Evolutionary conservation across 2,797 vertebrate species (phyloP), one percentile per base, ranked within the genome.

Genomic region (Anguilla marmorata): DNA sequence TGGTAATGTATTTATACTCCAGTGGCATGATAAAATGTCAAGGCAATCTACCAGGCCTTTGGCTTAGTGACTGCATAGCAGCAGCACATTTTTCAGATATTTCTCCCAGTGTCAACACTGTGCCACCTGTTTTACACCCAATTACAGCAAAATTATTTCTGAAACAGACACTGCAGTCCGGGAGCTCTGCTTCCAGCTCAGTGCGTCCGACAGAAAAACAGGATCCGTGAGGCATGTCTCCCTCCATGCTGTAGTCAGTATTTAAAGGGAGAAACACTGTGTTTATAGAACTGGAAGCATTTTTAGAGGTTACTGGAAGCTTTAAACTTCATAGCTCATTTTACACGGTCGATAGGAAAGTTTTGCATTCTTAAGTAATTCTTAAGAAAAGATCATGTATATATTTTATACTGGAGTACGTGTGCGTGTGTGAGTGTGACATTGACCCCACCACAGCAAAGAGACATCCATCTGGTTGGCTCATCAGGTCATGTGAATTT

Each of bases 31-130:
- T 95, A 94, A 95, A 94, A 94, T 74, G 93, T 94, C 91, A 94
- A 93, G 95, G 93, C 95, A 93, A 95, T 93, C 94, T 87, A 87
- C 85, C 91, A 88, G 91, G 89, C 33, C 90, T 92, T 89, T 90
- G 87, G 92, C 92, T 94, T 95, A 94, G 92, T 95, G 93, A 93
- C 92, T 93, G 91, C 89, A 91, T 87, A 89, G 93, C 92, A 88
- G 94, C 92, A 93, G 94, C 93, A 94, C 95, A 96, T 96, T 95
- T 96, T 95, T 95, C 93, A 93, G 91, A 95, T 96, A 94, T 93
- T 95, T 95, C 80, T 86, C 89, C 88, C 88, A 91, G 91, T 93
- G 94, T 95, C 94, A 95, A 95, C 94, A 95, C 90, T 50, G 86
- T 89, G 82, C 94, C 96, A 96, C 95, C 95, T 96, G 95, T 94